These are phyloP conservation scores for Nasonia longicornis DNA, from an alignment of 1,140 invertebrate species.

Conservation along the genomic window DNA sequence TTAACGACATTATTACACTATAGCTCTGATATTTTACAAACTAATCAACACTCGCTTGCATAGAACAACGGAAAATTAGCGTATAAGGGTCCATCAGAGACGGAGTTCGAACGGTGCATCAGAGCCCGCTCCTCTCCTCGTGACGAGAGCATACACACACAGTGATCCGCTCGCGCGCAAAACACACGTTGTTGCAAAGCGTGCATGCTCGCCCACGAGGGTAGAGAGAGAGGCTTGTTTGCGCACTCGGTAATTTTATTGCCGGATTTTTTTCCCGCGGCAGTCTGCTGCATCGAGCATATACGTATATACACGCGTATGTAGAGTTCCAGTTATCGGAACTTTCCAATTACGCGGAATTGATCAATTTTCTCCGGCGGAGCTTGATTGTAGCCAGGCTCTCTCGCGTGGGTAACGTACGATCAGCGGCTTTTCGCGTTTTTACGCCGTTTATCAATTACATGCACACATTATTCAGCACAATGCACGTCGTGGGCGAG, in stretches of 20 bases:
- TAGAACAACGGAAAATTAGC: too few relatives aligned
- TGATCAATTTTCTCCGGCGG: constrained; percentile 35
- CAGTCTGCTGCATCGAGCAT: not conserved
- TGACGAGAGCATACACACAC: too few relatives aligned
- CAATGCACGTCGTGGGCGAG: not conserved
- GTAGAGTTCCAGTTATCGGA: constrained; percentile 35
- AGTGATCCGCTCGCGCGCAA: not conserved
- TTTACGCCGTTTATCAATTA: constrained; percentile 6
- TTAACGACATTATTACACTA: too few relatives aligned
- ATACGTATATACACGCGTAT: constrained; percentile 25
- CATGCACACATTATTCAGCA: not conserved
- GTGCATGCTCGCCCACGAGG: not conserved
- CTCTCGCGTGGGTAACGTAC: not conserved
- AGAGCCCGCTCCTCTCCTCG: too few relatives aligned
- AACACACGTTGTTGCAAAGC: constrained; percentile 19
- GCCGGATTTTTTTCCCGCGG: not conserved
- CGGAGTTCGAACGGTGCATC: too few relatives aligned
- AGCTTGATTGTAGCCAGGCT: not conserved
- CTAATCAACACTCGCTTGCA: too few relatives aligned
- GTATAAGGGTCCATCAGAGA: too few relatives aligned
- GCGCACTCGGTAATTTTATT: constrained; percentile 41
- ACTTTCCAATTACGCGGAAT: constrained; percentile 38
- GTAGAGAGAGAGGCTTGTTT: constrained; percentile 8
- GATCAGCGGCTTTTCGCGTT: constrained; percentile 31
- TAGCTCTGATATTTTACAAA: too few relatives aligned